Conservation (phyloP, 2,797 vertebrate genomes). For the Austrolebias charrua region DNA sequence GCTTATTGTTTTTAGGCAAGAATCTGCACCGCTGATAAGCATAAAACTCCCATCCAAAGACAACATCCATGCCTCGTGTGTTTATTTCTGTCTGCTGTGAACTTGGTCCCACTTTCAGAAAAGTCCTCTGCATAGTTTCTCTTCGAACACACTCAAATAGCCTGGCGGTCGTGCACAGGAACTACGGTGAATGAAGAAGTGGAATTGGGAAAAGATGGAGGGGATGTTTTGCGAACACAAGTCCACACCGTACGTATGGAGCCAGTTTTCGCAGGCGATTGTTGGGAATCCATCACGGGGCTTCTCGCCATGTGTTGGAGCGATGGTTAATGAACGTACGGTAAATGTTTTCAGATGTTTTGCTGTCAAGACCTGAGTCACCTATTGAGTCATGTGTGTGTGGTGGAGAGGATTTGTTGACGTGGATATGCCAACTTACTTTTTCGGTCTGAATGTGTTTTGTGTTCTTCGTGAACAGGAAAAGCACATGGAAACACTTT, state of each 20-base stretch:
- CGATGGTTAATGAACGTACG: constrained; percentile 56
- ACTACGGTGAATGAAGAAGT: constrained; percentile 60
- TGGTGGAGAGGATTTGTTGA: constrained; percentile 53
- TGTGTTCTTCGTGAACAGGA: constrained; percentile 61
- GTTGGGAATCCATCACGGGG: constrained; percentile 49
- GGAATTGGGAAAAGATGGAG: constrained; percentile 44
- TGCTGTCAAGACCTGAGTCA: constrained; percentile 69
- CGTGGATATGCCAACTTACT: constrained; percentile 51
- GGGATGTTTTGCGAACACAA: constrained; percentile 47
- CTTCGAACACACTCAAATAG: constrained; percentile 37
- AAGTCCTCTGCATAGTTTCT: constrained; percentile 35
- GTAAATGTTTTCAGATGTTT: constrained; percentile 68
- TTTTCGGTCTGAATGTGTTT: constrained; percentile 58
- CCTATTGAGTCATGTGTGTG: constrained; percentile 60
- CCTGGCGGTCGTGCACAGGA: constrained; percentile 36
- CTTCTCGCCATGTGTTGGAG: constrained; percentile 61
- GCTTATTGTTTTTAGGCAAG: not conserved
- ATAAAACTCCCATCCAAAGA: constrained; percentile 1
- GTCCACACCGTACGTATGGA: not conserved
- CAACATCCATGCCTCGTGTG: not conserved
- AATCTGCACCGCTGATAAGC: not conserved
- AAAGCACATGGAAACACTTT: constrained; percentile 74
- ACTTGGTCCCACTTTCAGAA: constrained; percentile 14
- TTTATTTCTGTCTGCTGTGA: constrained; percentile 9
- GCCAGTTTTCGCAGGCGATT: constrained; percentile 20